Conservation (phyloP, 2,888 invertebrate species). For the Drosophila histrio region DNA sequence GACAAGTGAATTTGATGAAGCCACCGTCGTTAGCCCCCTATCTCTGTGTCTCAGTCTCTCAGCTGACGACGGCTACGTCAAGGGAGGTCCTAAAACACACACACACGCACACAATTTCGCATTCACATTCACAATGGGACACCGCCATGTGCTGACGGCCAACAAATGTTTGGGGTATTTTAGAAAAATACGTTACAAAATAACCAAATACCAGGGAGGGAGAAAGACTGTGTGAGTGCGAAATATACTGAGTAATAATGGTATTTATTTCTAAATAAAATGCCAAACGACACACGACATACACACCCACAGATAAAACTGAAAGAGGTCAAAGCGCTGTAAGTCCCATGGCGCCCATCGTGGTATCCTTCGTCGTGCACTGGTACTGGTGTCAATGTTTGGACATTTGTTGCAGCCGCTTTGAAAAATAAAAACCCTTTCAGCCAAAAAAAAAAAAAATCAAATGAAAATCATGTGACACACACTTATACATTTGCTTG, state of each 20-base stretch:
- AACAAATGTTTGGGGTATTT: slow-evolving; percentile 64
- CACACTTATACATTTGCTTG: slow-evolving; percentile 10
- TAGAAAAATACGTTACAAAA: slow-evolving; percentile 63
- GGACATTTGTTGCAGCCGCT: slow-evolving; percentile 49
- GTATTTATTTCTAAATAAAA: slow-evolving; percentile 72
- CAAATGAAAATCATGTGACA: slow-evolving; percentile 29
- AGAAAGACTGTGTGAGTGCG: neutral
- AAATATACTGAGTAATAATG: slow-evolving; percentile 56
- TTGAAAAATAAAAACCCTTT: slow-evolving; percentile 48
- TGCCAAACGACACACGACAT: slow-evolving; percentile 32
- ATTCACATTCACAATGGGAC: slow-evolving; percentile 54
- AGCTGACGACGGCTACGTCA: slow-evolving; percentile 43
- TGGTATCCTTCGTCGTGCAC: slow-evolving; percentile 18
- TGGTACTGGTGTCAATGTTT: slow-evolving; percentile 52
- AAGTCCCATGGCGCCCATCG: slow-evolving; percentile 48
- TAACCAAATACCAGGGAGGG: slow-evolving; percentile 19
- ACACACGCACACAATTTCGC: slow-evolving; percentile 10
- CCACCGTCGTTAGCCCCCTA: slow-evolving; percentile 30
- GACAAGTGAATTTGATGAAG: slow-evolving; percentile 72
- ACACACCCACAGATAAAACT: slow-evolving; percentile 8
- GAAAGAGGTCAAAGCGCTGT: slow-evolving; percentile 65
- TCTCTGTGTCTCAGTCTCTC: neutral
- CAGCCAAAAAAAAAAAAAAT: slow-evolving; percentile 1
- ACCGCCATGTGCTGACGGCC: slow-evolving; percentile 54
- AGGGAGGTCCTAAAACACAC: slow-evolving; percentile 45